These are phyloP conservation scores for Chiloscyllium punctatum DNA, from an alignment of 2,797 vertebrate species.

Conservation along the genomic window DNA sequence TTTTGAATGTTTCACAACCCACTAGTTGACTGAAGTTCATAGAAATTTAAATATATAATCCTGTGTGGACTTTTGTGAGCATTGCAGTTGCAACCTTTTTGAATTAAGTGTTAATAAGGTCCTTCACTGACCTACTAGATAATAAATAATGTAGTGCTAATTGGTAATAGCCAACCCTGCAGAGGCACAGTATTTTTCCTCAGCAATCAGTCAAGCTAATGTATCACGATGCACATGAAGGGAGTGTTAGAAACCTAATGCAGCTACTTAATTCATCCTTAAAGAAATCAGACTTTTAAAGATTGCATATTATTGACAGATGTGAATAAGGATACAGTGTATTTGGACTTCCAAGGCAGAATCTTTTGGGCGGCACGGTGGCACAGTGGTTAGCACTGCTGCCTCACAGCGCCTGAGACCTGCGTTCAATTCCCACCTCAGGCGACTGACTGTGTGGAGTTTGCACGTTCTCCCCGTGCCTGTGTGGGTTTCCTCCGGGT, in stretches of 20 bases:
- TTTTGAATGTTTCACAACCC: not conserved
- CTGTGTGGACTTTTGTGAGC: not conserved
- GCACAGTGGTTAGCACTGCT: no score
- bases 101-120: conserved; percentile 7
- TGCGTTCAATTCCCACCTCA: no score
- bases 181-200: not conserved
- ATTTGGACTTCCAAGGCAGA: not conserved
- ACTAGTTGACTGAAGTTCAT: not conserved
- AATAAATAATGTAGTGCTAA: not conserved
- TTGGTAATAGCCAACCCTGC: not conserved
- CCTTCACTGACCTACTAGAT: not conserved
- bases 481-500: no score
- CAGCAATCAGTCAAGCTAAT: not conserved
- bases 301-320: not conserved
- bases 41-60: not conserved
- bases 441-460: no score
- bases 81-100: not conserved
- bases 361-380: no score
- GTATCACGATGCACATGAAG: not conserved
- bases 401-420: no score
- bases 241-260: not conserved
- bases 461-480: no score
- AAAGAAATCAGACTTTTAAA: not conserved
- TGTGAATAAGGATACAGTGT: no score
- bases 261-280: not conserved